Evolutionary conservation across 1,140 invertebrate genomes (phyloP), one percentile per base, ranked within the genome.

Genomic region (Pemphigus obesinymphae): DNA sequence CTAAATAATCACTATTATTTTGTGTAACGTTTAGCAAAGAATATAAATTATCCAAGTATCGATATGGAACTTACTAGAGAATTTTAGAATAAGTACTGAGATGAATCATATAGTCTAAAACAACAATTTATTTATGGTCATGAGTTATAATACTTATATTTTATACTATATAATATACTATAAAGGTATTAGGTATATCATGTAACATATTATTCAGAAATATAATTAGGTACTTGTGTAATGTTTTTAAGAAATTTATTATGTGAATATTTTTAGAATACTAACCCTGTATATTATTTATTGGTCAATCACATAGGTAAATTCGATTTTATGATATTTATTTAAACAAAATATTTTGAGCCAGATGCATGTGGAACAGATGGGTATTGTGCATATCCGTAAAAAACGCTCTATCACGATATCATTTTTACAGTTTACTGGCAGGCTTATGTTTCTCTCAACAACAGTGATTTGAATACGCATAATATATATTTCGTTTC

Each of bases 351-450:
- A 37, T n/a, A 26, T 26, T 70, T 26, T 15, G 66, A 68, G 68
- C 68, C 40, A 45, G 43, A 70, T 70, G 68, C 40, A 23, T 11
- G 40, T 7, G 23, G 15, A 50, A 73, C 70, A 73, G 70, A 73
- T 73, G 70, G 11, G 26, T 50, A 31, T 73, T 73, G 68, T 70
- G 68, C 40, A 45, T 15, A 31, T 73, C 26, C 45, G 45, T 73
- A 73, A 73, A 73, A 73, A 73, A 73, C 70, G 70, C 70, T 73
- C 45, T 73, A 73, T 73, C 70, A 73, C 70, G 70, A 73, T 45
- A 50, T 73, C 45, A 73, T 48, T 48, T 73, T 73, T 73, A 17
- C 40, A 37, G 63, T 17, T 17, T 29, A n/a, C 66, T 29, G 61
- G 70, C 70, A 48, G 70, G 17, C 70, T 73, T 50, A 31, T 31